Conservation (phyloP, 2,797 vertebrate genomes). For the Muraenolepis orangiensis region DNA sequence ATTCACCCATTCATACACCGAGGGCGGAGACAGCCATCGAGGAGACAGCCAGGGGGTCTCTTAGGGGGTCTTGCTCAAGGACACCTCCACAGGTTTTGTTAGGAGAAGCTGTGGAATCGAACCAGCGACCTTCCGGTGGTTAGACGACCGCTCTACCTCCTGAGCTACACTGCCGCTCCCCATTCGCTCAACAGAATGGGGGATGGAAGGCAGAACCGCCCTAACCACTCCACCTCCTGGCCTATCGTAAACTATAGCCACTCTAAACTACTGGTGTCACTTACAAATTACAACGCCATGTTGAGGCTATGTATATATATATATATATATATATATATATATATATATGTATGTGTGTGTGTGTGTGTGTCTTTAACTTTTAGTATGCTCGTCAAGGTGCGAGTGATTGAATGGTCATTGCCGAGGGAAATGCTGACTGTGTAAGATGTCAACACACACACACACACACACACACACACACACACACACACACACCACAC, state of each 20-base stretch:
- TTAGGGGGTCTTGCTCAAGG: too few species aligned
- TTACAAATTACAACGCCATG: background rate
- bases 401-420: constrained; percentile 39
- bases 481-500: constrained; percentile 15
- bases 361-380: background rate
- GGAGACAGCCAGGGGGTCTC: too few species aligned
- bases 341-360: constrained; percentile 4
- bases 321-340: constrained; percentile 2
- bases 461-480: constrained; percentile 5
- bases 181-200: too few species aligned
- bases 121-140: too few species aligned
- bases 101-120: too few species aligned
- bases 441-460: constrained; percentile 27
- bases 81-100: too few species aligned
- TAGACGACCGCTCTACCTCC: too few species aligned
- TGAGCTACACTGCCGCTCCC: too few species aligned
- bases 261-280: background rate
- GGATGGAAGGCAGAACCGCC: background rate
- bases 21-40: too few species aligned
- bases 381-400: constrained; percentile 16
- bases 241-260: background rate
- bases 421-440: constrained; percentile 40
- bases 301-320: background rate
- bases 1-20: too few species aligned
- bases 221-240: background rate